Percentiles rank a stretch among this genome's conserved stretches.
These are phyloP conservation scores for Chlorocebus sabaeus DNA, from an alignment of 2,113 vertebrate species.

Conservation along the genomic window DNA sequence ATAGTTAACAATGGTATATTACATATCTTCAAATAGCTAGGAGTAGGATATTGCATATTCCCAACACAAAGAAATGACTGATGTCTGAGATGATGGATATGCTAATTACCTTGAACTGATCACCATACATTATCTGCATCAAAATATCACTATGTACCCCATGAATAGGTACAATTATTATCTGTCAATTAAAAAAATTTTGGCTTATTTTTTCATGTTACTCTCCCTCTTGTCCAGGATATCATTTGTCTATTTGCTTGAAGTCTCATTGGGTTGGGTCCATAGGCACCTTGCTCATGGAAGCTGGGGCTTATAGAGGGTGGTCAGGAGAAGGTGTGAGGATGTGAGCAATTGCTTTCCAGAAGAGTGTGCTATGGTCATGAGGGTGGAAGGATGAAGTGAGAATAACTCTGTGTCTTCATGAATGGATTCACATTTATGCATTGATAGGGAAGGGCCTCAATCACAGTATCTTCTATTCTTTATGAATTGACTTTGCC, in stretches of 20 bases:
- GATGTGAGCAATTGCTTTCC: background rate
- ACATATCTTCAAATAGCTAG: background rate
- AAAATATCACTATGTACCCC: background rate
- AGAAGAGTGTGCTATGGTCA: background rate
- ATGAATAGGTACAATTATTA: background rate
- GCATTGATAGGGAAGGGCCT: background rate
- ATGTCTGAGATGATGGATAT: background rate
- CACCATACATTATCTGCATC: background rate
- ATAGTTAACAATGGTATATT: background rate
- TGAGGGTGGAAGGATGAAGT: background rate
- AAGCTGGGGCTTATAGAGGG: background rate
- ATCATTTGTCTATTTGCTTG: background rate
- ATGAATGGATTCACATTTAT: background rate
- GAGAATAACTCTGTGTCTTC: background rate
- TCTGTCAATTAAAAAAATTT: background rate
- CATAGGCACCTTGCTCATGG: background rate
- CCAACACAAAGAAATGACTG: background rate
- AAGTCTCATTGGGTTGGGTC: background rate
- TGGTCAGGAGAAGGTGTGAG: background rate
- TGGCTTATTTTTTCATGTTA: background rate
- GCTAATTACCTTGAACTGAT: background rate
- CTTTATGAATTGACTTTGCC: background rate
- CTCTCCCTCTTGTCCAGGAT: background rate
- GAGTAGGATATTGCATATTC: background rate
- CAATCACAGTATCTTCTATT: background rate